Evolutionary conservation across 2,113 vertebrate genomes (phyloP).

Genomic region (Gadus macrocephalus): DNA sequence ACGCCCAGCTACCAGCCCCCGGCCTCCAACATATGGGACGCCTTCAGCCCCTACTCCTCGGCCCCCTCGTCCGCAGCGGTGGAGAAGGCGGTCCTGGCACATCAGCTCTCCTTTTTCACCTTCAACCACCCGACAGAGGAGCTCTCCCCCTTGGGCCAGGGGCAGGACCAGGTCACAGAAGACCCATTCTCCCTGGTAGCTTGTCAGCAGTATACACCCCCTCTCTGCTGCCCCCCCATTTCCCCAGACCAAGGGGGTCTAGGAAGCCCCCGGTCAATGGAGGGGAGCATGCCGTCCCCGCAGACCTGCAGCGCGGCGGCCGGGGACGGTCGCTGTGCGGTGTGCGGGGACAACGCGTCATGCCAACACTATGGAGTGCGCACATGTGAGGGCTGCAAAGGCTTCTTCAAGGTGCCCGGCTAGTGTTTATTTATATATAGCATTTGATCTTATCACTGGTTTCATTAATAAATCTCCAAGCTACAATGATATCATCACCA

Average conservation of each 20-base stretch:
- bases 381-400: conserved; percentile 93
- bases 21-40: conserved; percentile 77
- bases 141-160: conserved; percentile 57
- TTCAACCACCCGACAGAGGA: conserved; percentile 72
- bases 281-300: conserved; percentile 61
- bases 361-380: conserved; percentile 93
- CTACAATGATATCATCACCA: neutral
- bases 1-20: conserved; percentile 77
- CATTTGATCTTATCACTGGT: neutral
- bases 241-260: conserved; percentile 65
- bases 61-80: conserved; percentile 68
- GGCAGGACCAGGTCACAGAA: conserved; percentile 62
- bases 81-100: conserved; percentile 69
- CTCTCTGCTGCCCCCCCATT: conserved; percentile 66
- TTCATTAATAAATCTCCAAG: neutral
- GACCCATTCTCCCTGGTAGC: conserved; percentile 73
- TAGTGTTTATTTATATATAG: neutral
- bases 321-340: conserved; percentile 83
- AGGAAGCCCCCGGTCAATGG: conserved; percentile 65
- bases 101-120: conserved; percentile 78
- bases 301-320: conserved; percentile 69
- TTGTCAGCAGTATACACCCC: conserved; percentile 53
- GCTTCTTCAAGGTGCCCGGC: conserved; percentile 86
- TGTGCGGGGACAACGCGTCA: conserved; percentile 91
- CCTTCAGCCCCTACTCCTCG: conserved; percentile 78